Percentiles rank a stretch among this genome's conserved stretches.
These are phyloP conservation scores for Proteles cristata DNA, from an alignment of 2,113 vertebrate species.

Conservation along the genomic window DNA sequence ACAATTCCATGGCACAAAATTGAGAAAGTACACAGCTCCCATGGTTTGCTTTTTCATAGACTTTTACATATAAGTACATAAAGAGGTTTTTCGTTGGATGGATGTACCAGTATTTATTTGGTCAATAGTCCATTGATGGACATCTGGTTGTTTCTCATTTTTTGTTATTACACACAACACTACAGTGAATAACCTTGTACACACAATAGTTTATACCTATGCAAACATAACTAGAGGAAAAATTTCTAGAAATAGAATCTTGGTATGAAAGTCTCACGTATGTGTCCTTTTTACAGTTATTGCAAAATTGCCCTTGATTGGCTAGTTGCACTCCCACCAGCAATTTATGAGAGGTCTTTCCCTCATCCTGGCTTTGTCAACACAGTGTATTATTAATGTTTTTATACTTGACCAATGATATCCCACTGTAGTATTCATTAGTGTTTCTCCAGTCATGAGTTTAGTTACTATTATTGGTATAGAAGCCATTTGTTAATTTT, in stretches of 20 bases:
- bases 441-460: slow-evolving; percentile 6
- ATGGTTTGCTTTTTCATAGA: background rate
- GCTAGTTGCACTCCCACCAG: background rate
- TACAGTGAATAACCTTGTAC: background rate
- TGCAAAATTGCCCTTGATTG: background rate
- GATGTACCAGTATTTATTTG: slow-evolving; percentile 29
- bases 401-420: background rate
- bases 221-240: slow-evolving; percentile 30
- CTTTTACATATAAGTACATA: background rate
- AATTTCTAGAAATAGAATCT: slow-evolving; percentile 39
- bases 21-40: background rate
- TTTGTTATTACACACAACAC: slow-evolving; percentile 36
- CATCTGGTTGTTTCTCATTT: slow-evolving; percentile 31
- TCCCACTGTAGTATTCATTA: slow-evolving; percentile 17
- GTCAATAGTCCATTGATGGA: background rate
- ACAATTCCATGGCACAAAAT: background rate
- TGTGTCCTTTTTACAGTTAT: slow-evolving; percentile 11
- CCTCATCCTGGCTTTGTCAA: background rate
- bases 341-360: slow-evolving; percentile 9
- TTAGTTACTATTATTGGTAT: slow-evolving; percentile 15
- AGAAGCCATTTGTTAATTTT: slow-evolving; percentile 49
- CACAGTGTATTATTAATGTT: background rate
- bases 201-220: background rate
- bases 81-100: background rate
- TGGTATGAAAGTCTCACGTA: background rate